phyloP scores from a whole-genome alignment of 2,888 invertebrate genomes.

The Pandemis heparana region DNA sequence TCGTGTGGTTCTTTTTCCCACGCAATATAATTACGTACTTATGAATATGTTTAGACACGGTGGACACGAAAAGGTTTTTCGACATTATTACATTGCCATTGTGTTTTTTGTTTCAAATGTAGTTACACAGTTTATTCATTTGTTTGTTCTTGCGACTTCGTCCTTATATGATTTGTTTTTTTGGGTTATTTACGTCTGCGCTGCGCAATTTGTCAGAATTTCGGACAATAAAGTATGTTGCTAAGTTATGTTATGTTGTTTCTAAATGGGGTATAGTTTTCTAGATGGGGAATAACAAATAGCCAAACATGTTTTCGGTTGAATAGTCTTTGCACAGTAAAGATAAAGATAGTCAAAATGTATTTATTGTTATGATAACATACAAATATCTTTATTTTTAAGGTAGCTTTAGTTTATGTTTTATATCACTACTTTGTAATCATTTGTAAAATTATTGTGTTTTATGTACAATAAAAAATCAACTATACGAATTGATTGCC shows the following conservation, averaged over 20 bases:
- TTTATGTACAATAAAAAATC: too few relatives aligned
- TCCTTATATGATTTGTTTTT: too few relatives aligned
- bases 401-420: too few relatives aligned
- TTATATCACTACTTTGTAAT: too few relatives aligned
- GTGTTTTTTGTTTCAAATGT: conserved; percentile 7
- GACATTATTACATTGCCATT: conserved; percentile 29
- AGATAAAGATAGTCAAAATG: too few relatives aligned
- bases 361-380: too few relatives aligned
- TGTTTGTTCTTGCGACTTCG: too few relatives aligned
- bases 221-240: background rate
- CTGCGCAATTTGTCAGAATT: background rate
- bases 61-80: conserved; percentile 38
- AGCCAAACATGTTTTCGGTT: background rate
- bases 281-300: background rate
- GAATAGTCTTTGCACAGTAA: background rate
- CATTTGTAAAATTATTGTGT: too few relatives aligned
- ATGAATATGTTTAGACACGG: conserved; percentile 16
- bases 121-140: too few relatives aligned
- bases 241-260: background rate
- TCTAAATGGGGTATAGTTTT: background rate
- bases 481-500: too few relatives aligned
- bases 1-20: conserved; percentile 26
- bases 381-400: too few relatives aligned
- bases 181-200: background rate
- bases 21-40: conserved; percentile 30